A percentile compares a stretch with the other conserved stretches of the same genome.
phyloP scores from a whole-genome alignment of 2,113 vertebrate genomes.

The Anhinga rufa region DNA sequence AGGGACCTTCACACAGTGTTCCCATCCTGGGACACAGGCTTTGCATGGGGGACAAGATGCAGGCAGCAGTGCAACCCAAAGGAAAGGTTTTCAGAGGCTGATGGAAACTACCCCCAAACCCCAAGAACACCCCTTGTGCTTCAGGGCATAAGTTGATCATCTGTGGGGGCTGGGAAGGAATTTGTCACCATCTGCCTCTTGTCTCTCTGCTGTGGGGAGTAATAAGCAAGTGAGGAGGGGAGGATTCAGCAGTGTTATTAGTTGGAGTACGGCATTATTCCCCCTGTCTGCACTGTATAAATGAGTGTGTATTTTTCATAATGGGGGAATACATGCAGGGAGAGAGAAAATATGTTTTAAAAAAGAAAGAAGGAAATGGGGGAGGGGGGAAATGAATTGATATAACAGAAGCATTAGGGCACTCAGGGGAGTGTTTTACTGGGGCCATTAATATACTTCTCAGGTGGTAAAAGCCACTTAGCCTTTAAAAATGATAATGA shows the following conservation, averaged over 20 bases:
- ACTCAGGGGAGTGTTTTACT: constrained; percentile 68
- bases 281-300: constrained; percentile 9
- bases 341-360: constrained; percentile 53
- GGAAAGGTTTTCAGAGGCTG: constrained; percentile 58
- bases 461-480: constrained; percentile 71
- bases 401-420: constrained; percentile 67
- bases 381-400: constrained; percentile 66
- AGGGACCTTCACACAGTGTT: neutral
- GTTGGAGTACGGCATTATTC: constrained; percentile 6
- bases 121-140: constrained; percentile 37
- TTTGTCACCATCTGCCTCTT: constrained; percentile 76
- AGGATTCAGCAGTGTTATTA: constrained; percentile 54
- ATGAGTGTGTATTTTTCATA: constrained; percentile 53
- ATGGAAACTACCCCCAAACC: neutral
- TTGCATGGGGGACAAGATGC: neutral
- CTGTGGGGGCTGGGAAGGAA: constrained; percentile 65
- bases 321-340: constrained; percentile 71
- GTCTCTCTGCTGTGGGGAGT: constrained; percentile 70
- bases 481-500: constrained; percentile 71
- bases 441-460: constrained; percentile 68
- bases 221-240: constrained; percentile 61
- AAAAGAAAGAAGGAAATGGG: constrained; percentile 52
- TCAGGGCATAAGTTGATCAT: constrained; percentile 67
- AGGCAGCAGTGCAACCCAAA: neutral
- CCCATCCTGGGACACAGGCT: accelerated